Evolutionary conservation across 2,888 invertebrate genomes (phyloP).

Genomic region (Caenorhabditis macrosperma): DNA sequence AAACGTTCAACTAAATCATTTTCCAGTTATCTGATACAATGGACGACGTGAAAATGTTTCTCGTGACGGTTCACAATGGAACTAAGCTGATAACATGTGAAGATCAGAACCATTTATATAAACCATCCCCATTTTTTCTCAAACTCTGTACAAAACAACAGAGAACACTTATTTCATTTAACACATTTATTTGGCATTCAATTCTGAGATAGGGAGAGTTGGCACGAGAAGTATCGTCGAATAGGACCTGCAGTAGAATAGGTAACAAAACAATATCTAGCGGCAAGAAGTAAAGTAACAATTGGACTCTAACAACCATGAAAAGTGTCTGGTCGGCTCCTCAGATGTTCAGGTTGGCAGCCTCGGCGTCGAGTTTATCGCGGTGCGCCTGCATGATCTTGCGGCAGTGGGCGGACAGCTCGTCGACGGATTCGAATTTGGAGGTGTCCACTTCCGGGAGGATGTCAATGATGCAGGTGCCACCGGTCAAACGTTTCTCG

Average conservation of each 20-base stretch:
- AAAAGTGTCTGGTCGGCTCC: background rate
- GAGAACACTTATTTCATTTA: too few relatives aligned
- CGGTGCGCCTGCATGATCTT: constrained; percentile 62
- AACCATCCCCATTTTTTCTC: too few relatives aligned
- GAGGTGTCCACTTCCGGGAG: constrained; percentile 65
- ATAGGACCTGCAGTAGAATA: constrained; percentile 14
- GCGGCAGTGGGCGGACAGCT: constrained; percentile 66
- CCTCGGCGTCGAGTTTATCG: constrained; percentile 51
- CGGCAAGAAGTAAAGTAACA: constrained; percentile 44
- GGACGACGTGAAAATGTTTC: too few relatives aligned
- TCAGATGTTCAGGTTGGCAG: constrained; percentile 33
- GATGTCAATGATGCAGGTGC: constrained; percentile 64
- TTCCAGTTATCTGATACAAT: too few relatives aligned
- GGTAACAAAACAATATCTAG: constrained; percentile 14
- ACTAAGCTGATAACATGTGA: too few relatives aligned
- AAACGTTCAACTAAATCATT: too few relatives aligned
- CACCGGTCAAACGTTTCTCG: constrained; percentile 61
- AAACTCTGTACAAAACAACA: too few relatives aligned
- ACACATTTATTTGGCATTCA: background rate
- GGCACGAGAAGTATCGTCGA: constrained; percentile 3
- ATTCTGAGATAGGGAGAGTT: background rate
- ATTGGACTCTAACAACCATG: constrained; percentile 13
- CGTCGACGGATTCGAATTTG: constrained; percentile 67
- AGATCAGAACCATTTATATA: too few relatives aligned
- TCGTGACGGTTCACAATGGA: too few relatives aligned